Evolutionary conservation across 2,797 vertebrate species (phyloP).

Genomic region (Gambusia yucatana): DNA sequence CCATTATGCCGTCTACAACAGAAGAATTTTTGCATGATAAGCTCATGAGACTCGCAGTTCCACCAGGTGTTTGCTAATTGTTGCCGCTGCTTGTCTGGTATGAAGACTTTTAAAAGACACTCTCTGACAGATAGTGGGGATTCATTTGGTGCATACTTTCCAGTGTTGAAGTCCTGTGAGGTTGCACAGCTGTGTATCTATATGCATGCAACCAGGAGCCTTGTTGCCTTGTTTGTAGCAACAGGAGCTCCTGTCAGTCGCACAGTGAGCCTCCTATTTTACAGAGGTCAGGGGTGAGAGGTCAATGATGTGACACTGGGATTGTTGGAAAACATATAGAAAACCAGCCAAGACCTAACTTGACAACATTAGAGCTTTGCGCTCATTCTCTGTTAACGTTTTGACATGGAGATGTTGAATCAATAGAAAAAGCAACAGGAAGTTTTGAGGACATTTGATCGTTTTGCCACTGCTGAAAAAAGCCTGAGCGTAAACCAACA

Average conservation of each 20-base stretch:
- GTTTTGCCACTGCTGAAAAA: conserved; percentile 51
- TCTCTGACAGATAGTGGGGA: conserved; percentile 45
- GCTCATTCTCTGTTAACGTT: conserved; percentile 32
- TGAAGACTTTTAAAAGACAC: background rate
- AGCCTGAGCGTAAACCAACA: conserved; percentile 41
- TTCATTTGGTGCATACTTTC: conserved; percentile 27
- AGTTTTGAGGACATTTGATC: conserved; percentile 31
- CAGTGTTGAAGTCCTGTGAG: conserved; percentile 8
- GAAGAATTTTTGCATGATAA: too few species aligned
- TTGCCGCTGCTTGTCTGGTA: too few species aligned
- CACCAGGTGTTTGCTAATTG: too few species aligned
- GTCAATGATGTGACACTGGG: conserved; percentile 59
- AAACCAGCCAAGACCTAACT: conserved; percentile 37
- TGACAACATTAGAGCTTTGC: conserved; percentile 56
- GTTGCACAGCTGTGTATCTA: conserved; percentile 27
- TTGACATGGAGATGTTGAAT: conserved; percentile 53
- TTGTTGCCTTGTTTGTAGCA: conserved; percentile 59
- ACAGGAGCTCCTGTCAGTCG: conserved; percentile 72
- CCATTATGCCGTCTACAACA: too few species aligned
- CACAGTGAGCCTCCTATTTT: conserved; percentile 54
- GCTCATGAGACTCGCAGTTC: too few species aligned
- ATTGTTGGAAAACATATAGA: conserved; percentile 56
- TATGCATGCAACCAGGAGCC: conserved; percentile 20
- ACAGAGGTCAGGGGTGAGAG: conserved; percentile 66
- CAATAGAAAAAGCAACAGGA: conserved; percentile 28